These are phyloP conservation scores for Silurus aristotelis DNA, from an alignment of 2,797 vertebrate genomes.

Conservation along the genomic window DNA sequence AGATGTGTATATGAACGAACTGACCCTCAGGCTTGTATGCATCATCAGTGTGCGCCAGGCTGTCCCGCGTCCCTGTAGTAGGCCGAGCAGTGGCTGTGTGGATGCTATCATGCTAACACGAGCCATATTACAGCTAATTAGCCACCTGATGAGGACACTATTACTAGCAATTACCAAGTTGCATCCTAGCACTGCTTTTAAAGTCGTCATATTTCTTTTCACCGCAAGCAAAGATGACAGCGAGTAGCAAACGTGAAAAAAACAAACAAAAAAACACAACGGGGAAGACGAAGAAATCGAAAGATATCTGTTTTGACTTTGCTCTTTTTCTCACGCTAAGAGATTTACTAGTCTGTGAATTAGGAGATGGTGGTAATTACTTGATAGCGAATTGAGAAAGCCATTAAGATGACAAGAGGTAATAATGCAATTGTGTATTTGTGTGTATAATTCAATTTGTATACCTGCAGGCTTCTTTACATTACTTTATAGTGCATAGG, in stretches of 20 bases:
- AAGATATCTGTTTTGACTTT: conserved; percentile 52
- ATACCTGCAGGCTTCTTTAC: conserved; percentile 37
- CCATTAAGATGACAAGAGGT: conserved; percentile 53
- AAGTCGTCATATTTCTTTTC: conserved; percentile 53
- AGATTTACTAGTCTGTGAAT: conserved; percentile 54
- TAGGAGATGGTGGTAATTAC: conserved; percentile 58
- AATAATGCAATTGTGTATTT: conserved; percentile 54
- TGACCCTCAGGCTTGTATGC: conserved; percentile 44
- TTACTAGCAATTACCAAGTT: conserved; percentile 73
- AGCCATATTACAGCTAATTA: conserved; percentile 73
- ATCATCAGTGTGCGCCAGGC: conserved; percentile 43
- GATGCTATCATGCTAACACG: conserved; percentile 63
- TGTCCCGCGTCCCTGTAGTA: conserved; percentile 45
- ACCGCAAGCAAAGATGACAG: conserved; percentile 41
- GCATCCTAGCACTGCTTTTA: conserved; percentile 64
- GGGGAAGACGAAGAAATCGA: conserved; percentile 39
- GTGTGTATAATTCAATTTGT: conserved; percentile 52
- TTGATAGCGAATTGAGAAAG: conserved; percentile 57
- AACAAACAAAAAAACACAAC: conserved; percentile 43
- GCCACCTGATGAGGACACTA: conserved; percentile 72
- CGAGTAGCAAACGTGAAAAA: conserved; percentile 29
- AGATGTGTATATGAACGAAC: conserved; percentile 30
- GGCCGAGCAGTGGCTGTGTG: conserved; percentile 38
- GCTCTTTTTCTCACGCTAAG: conserved; percentile 41
- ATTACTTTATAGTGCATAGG: conserved; percentile 1